phyloP scores from a whole-genome alignment of 2,113 vertebrate species.

The Grus americana region DNA sequence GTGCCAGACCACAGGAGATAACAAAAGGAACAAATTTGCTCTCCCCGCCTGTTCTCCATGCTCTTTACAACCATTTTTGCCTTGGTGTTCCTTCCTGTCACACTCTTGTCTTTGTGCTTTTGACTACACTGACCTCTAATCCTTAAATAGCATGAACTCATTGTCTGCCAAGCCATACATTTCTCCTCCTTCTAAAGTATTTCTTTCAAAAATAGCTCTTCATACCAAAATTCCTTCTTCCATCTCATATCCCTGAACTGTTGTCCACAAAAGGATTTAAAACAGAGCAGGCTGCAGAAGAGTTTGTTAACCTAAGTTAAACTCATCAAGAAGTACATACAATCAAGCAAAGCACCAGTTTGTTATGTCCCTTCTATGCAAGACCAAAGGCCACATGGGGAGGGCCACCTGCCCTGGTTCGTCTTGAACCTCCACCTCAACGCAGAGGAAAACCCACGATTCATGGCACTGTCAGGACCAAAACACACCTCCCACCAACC shows the following conservation, averaged over 20 bases:
- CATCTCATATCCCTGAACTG: neutral
- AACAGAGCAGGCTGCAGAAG: neutral
- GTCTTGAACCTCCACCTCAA: neutral
- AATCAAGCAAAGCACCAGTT: neutral
- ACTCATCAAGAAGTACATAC: neutral
- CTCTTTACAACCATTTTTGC: neutral
- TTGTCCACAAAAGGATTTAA: neutral
- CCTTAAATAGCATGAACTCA: neutral
- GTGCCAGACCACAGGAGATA: neutral
- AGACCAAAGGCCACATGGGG: rapidly evolving
- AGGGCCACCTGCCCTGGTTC: neutral
- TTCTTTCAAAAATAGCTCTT: conserved; percentile 14
- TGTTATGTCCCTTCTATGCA: rapidly evolving
- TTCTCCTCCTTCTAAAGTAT: neutral
- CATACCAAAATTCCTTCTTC: neutral
- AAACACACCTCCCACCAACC: rapidly evolving
- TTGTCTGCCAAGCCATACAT: neutral
- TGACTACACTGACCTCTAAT: neutral
- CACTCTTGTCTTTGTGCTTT: neutral
- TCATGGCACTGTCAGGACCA: neutral
- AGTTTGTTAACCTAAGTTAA: neutral
- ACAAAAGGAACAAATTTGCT: neutral
- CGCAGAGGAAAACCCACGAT: neutral
- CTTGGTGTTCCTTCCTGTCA: neutral
- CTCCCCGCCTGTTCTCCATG: neutral